A percentile compares a stretch with the other conserved stretches of the same genome.
Evolutionary conservation across 1,140 invertebrate species (phyloP).

Genomic region (Calliphora vicina): DNA sequence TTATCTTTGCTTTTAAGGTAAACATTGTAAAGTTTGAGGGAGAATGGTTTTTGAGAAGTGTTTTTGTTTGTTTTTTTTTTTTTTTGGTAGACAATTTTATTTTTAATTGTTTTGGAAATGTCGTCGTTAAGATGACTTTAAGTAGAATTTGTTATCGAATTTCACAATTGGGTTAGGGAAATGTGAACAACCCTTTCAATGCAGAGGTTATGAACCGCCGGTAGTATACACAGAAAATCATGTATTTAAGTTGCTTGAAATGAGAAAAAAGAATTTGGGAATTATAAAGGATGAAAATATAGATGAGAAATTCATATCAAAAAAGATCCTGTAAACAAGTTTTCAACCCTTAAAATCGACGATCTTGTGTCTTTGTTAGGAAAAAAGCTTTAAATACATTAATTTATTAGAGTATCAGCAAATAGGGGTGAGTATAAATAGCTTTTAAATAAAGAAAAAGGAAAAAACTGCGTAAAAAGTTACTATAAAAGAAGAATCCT

Average conservation of each 20-base stretch:
- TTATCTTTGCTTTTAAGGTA: neutral
- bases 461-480: too few relatives aligned
- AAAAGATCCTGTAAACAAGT: neutral
- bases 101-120: neutral
- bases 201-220: slow-evolving; percentile 25
- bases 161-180: slow-evolving; percentile 26
- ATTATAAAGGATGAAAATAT: neutral
- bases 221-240: neutral
- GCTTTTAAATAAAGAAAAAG: too few relatives aligned
- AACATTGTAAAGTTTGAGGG: neutral
- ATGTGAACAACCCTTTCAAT: slow-evolving; percentile 26
- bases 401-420: too few relatives aligned
- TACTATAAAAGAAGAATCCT: too few relatives aligned
- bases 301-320: neutral
- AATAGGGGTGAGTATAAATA: too few relatives aligned
- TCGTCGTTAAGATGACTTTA: neutral
- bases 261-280: neutral
- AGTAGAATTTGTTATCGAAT: neutral
- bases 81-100: neutral
- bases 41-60: too few relatives aligned
- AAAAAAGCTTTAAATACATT: too few relatives aligned
- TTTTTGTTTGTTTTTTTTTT: neutral
- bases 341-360: too few relatives aligned
- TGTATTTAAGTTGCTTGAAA: neutral
- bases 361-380: too few relatives aligned